Evolutionary conservation across 2,797 vertebrate genomes (phyloP).

Genomic region (Molossus molossus): DNA sequence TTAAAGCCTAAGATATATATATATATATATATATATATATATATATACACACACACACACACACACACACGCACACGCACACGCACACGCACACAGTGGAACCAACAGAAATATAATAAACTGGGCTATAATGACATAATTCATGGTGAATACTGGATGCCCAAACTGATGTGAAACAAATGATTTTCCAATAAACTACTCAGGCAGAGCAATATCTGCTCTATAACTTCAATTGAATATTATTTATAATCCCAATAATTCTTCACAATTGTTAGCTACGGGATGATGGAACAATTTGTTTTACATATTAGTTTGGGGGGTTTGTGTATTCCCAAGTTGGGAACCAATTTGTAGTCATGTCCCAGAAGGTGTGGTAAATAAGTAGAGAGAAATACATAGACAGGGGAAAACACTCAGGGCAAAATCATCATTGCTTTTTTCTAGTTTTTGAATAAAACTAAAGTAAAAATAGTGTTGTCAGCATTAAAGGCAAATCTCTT

Average conservation of each 20-base stretch:
- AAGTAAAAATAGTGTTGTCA: constrained; percentile 40
- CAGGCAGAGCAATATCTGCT: constrained; percentile 75
- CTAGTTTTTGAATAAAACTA: constrained; percentile 54
- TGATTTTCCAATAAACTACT: constrained; percentile 80
- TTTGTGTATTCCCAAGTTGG: constrained; percentile 80
- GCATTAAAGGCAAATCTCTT: constrained; percentile 47
- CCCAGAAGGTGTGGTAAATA: constrained; percentile 77
- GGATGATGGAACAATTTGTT: constrained; percentile 81
- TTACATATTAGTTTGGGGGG: constrained; percentile 83
- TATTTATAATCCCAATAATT: constrained; percentile 84
- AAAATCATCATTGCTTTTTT: constrained; percentile 68
- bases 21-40: too few species aligned
- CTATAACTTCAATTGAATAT: constrained; percentile 79
- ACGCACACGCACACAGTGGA: constrained; percentile 78
- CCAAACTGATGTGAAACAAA: constrained; percentile 83
- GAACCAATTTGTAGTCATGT: constrained; percentile 69
- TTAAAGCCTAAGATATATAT: constrained; percentile 79
- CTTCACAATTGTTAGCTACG: constrained; percentile 72
- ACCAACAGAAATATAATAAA: constrained; percentile 77
- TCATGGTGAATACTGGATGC: constrained; percentile 80
- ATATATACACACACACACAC: too few species aligned
- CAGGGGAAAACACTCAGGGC: constrained; percentile 53
- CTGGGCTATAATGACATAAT: constrained; percentile 79
- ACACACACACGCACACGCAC: neutral
- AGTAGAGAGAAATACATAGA: constrained; percentile 69